Percentiles rank a stretch among this genome's conserved stretches.
Evolutionary conservation across 2,113 vertebrate species (phyloP).

Genomic region (Oophaga pumilio): DNA sequence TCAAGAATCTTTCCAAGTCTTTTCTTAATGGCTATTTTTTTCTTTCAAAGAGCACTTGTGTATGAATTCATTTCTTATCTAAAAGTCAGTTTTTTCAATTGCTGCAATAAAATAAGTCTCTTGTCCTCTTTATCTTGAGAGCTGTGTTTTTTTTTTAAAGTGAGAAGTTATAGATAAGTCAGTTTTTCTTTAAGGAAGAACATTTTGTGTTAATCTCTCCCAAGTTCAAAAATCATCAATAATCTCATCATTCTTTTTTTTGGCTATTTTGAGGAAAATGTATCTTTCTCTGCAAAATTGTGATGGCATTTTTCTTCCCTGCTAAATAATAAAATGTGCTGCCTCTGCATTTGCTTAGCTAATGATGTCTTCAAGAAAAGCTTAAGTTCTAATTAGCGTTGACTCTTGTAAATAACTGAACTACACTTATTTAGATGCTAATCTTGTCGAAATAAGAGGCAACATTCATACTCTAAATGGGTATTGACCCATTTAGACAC

Average conservation of each 20-base stretch:
- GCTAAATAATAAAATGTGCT: slow-evolving; percentile 46
- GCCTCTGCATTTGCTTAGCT: slow-evolving; percentile 49
- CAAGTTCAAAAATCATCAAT: slow-evolving; percentile 3
- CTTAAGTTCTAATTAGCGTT: slow-evolving; percentile 55
- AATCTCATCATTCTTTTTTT: slow-evolving; percentile 15
- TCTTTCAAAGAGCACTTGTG: background rate
- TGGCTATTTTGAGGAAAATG: background rate
- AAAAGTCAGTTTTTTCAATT: background rate
- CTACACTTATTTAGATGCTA: slow-evolving; percentile 56
- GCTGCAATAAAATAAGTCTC: background rate
- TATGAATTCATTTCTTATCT: background rate
- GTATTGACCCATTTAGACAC: slow-evolving; percentile 54
- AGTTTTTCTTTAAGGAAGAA: slow-evolving; percentile 50
- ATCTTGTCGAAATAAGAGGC: slow-evolving; percentile 47
- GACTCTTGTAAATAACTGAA: slow-evolving; percentile 56
- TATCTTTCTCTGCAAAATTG: slow-evolving; percentile 20
- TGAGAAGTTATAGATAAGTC: slow-evolving; percentile 38
- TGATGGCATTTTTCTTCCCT: slow-evolving; percentile 33
- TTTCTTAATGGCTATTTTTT: slow-evolving; percentile 47
- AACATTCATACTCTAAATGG: slow-evolving; percentile 26
- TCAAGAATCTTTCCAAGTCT: slow-evolving; percentile 43
- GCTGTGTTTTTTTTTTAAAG: slow-evolving; percentile 1
- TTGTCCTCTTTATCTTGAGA: background rate
- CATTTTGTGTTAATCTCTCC: slow-evolving; percentile 30
- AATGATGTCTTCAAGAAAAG: slow-evolving; percentile 57